These are phyloP conservation scores for Cyclopterus lumpus DNA, from an alignment of 2,797 vertebrate species.

Conservation along the genomic window DNA sequence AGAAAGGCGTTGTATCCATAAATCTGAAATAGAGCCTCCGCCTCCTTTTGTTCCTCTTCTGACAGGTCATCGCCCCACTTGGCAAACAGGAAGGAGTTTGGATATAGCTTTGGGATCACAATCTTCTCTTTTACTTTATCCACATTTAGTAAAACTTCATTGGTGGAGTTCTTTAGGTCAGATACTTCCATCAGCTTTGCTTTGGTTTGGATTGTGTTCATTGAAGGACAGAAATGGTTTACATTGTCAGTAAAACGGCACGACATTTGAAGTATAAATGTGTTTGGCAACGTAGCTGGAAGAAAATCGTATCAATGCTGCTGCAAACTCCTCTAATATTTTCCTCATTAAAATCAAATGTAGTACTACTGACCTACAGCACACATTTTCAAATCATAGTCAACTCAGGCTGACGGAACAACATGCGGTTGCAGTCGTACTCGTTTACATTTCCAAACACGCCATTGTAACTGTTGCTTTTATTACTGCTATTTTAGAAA, in stretches of 20 bases:
- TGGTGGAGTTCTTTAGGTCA: conserved; percentile 1
- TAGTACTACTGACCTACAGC: background rate
- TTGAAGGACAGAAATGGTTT: background rate
- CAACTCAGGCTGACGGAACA: background rate
- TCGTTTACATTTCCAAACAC: no score
- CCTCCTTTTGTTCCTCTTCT: conserved; percentile 83
- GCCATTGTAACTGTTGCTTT: no score
- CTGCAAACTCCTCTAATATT: background rate
- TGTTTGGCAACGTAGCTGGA: background rate
- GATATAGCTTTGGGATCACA: conserved; percentile 40
- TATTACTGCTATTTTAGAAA: no score
- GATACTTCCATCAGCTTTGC: conserved; percentile 38
- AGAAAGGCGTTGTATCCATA: conserved; percentile 93
- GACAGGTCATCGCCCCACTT: conserved; percentile 89
- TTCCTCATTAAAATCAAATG: background rate
- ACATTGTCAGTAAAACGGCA: background rate
- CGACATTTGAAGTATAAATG: background rate
- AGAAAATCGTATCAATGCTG: background rate
- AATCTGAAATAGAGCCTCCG: conserved; percentile 88
- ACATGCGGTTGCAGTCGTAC: background rate
- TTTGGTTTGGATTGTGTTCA: conserved; percentile 30
- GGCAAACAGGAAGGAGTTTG: conserved; percentile 79
- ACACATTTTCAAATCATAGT: background rate
- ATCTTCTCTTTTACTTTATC: conserved; percentile 1
- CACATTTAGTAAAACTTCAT: background rate